Base-by-base conservation (phyloP, 2,888 invertebrate species). In the Marronus borbonicus region DNA sequence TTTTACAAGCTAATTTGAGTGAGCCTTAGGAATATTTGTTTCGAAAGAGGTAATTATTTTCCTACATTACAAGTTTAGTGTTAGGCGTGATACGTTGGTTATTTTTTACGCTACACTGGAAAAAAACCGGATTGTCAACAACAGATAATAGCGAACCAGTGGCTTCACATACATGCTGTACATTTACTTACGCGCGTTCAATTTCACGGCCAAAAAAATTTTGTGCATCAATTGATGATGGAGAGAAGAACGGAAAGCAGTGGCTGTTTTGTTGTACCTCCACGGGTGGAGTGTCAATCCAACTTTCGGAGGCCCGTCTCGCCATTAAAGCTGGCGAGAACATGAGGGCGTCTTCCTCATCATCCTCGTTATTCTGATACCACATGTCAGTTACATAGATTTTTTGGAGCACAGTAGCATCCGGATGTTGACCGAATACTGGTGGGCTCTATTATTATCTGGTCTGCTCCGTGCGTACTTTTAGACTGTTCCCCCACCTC, bases 241-340 rank as follows among this genome's bases (percentile, higher is more conserved):
- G 49, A 28, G 20, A 28, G 12, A 44, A 60, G 20, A 44, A 44
- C 60, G 62, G 28, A 58, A 58, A 58, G 55, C 55, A 20, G 55
- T 58, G 20, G 20, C 20, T 58, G 55, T 58, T 55, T 17, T 7
- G 55, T 3, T 58, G 86, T 92, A 96, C 96, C 96, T 96, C 96
- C 80, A 94, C 92, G 72, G 96, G 96, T 88, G 96, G 96, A 82
- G 95, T 94, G 85, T 95, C 94, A 84, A 96, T 96, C 96, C 96
- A 96, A 88, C 96, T 96, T 88, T 96, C 96, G 24, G 95, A 95
- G 70, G 96, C 96, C 83, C 96, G 91, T 82, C 96, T 91, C 80
- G 96, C 96, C 90, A 96, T 92, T 81, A 96, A 91, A 80, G 96
- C 96, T 81, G 96, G 96, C 85, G 96, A 96, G 90, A 94, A 96